These are phyloP conservation scores for Ammodytes dubius DNA, from an alignment of 2,113 vertebrate species.

Conservation along the genomic window DNA sequence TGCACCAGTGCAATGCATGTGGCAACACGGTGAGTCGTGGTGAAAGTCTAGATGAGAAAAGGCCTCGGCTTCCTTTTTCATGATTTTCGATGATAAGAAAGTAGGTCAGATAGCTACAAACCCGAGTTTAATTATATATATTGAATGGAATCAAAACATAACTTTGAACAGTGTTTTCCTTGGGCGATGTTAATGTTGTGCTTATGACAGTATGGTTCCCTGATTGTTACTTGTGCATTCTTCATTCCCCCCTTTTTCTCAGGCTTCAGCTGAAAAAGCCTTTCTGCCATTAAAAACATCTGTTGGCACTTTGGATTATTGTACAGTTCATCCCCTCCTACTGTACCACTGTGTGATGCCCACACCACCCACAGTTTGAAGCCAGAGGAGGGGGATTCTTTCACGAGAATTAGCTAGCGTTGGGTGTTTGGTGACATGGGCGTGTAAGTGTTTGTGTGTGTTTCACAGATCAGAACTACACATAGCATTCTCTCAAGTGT, in stretches of 20 bases:
- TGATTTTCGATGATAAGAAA: slow-evolving; percentile 14
- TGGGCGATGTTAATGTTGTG: slow-evolving; percentile 31
- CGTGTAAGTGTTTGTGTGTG: slow-evolving; percentile 38
- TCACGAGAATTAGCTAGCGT: slow-evolving; percentile 54
- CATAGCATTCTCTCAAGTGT: slow-evolving; percentile 43
- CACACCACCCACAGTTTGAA: slow-evolving; percentile 70
- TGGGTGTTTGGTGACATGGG: slow-evolving; percentile 58
- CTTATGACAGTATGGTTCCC: slow-evolving; percentile 31
- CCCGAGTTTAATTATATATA: slow-evolving; percentile 9
- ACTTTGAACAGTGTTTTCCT: slow-evolving; percentile 45
- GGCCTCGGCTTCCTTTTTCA: background rate
- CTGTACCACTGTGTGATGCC: slow-evolving; percentile 68
- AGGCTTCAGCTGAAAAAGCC: slow-evolving; percentile 54
- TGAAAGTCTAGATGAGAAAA: slow-evolving; percentile 36
- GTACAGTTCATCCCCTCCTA: slow-evolving; percentile 67
- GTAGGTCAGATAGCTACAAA: slow-evolving; percentile 32
- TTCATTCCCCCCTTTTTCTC: slow-evolving; percentile 37
- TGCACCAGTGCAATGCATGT: slow-evolving; percentile 16
- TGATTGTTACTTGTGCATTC: slow-evolving; percentile 35
- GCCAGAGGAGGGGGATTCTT: slow-evolving; percentile 47
- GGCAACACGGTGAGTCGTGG: slow-evolving; percentile 35
- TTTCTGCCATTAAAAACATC: slow-evolving; percentile 68
- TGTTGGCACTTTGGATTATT: slow-evolving; percentile 49
- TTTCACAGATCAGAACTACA: slow-evolving; percentile 41
- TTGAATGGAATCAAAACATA: slow-evolving; percentile 36